These are phyloP conservation scores for Myopa testacea DNA, from an alignment of 2,888 invertebrate genomes.

Conservation along the genomic window DNA sequence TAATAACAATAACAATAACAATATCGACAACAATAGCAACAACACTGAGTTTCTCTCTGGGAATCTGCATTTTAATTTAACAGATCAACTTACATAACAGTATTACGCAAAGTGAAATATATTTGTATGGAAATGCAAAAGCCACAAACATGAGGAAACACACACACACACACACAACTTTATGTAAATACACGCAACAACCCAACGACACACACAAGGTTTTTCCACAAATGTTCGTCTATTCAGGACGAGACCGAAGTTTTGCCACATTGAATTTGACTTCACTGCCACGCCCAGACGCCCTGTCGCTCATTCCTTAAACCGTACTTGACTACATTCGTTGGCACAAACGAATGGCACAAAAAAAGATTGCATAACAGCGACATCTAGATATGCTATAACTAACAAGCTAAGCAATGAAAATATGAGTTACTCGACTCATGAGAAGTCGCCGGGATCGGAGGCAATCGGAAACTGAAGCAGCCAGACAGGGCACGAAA, in stretches of 20 bases:
- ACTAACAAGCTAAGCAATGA: constrained; percentile 21
- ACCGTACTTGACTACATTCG: no score
- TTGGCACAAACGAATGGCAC: background rate
- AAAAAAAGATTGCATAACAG: constrained; percentile 10
- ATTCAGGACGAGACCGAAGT: background rate
- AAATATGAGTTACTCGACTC: constrained; percentile 26
- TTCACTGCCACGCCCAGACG: background rate
- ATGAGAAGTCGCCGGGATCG: background rate
- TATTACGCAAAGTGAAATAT: constrained; percentile 27
- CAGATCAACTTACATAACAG: constrained; percentile 28
- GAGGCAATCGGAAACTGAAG: background rate
- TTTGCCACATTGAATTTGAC: background rate
- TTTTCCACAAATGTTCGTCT: background rate
- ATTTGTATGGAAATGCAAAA: constrained; percentile 34
- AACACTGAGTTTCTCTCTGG: background rate
- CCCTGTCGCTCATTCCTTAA: background rate
- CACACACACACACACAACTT: background rate
- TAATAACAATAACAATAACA: background rate
- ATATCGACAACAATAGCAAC: constrained; percentile 2
- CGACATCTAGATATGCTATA: constrained; percentile 18
- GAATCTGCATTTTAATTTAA: constrained; percentile 33
- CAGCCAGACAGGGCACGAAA: background rate
- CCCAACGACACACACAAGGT: no score
- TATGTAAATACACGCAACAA: background rate
- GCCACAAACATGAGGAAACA: background rate